phyloP scores from a whole-genome alignment of 2,888 invertebrate species.

The Timema cristinae region DNA sequence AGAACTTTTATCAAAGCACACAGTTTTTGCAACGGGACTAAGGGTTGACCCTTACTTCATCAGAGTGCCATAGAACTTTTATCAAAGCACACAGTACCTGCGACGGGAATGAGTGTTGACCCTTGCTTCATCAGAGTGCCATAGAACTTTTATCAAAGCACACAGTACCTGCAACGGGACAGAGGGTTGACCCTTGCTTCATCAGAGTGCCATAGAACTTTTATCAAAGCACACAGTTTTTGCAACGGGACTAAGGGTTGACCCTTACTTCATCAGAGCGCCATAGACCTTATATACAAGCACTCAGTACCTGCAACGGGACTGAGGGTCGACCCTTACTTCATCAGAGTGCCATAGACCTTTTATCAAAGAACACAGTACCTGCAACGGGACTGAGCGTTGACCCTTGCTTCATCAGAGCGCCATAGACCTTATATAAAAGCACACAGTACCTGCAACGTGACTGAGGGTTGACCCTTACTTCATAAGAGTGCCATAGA shows the following conservation, averaged over 20 bases:
- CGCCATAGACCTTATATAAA: slow-evolving; percentile 65
- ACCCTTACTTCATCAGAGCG: slow-evolving; percentile 82
- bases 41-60: slow-evolving; percentile 82
- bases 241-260: slow-evolving; percentile 65
- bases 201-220: slow-evolving; percentile 78
- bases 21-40: slow-evolving; percentile 53
- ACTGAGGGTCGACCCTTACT: slow-evolving; percentile 78
- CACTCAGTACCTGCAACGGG: slow-evolving; percentile 49
- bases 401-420: slow-evolving; percentile 82
- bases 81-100: slow-evolving; percentile 16
- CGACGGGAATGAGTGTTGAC: slow-evolving; percentile 68
- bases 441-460: slow-evolving; percentile 38
- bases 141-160: slow-evolving; percentile 52
- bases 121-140: slow-evolving; percentile 86
- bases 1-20: slow-evolving; percentile 46
- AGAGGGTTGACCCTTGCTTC: slow-evolving; percentile 78
- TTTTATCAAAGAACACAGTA: background rate
- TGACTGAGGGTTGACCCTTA: slow-evolving; percentile 82
- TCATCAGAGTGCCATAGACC: slow-evolving; percentile 82
- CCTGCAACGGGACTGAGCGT: slow-evolving; percentile 62
- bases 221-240: background rate
- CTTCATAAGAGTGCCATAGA: slow-evolving; percentile 81
- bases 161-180: slow-evolving; percentile 52
- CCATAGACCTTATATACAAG: slow-evolving; percentile 64
- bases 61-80: slow-evolving; percentile 74